phyloP scores from a whole-genome alignment of 2,797 vertebrate genomes.

The Anabacerthia variegaticeps region DNA sequence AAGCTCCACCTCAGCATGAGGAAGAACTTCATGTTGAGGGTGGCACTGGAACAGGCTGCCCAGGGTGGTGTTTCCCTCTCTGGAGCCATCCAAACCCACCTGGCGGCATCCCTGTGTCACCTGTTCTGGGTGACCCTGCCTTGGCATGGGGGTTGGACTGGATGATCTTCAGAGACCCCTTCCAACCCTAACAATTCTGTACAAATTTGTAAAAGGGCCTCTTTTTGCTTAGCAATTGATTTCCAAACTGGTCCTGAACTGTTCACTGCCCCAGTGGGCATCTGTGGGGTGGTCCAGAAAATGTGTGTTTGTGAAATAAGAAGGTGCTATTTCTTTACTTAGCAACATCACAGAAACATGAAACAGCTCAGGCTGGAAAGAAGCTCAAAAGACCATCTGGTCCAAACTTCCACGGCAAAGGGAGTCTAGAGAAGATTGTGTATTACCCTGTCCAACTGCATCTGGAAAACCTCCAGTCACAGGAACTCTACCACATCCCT shows the following conservation, averaged over 20 bases:
- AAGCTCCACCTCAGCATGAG: background rate
- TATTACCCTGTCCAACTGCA: fast-evolving
- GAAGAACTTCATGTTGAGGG: background rate
- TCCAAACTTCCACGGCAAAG: background rate
- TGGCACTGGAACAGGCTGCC: background rate
- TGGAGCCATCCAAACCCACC: background rate
- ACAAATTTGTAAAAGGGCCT: too few species aligned
- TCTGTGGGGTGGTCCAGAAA: background rate
- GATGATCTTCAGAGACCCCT: background rate
- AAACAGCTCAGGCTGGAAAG: background rate
- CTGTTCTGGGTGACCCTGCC: background rate
- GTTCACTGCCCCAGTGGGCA: background rate
- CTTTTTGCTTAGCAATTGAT: background rate
- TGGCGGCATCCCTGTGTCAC: background rate
- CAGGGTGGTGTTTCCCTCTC: background rate
- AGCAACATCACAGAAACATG: background rate
- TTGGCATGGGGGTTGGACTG: background rate
- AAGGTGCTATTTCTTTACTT: background rate
- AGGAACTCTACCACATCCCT: background rate
- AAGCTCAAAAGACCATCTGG: background rate
- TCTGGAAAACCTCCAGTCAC: background rate
- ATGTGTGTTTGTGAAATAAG: background rate
- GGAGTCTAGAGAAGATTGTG: background rate
- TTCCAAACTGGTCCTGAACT: too few species aligned
- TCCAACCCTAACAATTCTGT: background rate